These are phyloP conservation scores for Formica exsecta DNA, from an alignment of 1,140 invertebrate genomes.

Conservation along the genomic window DNA sequence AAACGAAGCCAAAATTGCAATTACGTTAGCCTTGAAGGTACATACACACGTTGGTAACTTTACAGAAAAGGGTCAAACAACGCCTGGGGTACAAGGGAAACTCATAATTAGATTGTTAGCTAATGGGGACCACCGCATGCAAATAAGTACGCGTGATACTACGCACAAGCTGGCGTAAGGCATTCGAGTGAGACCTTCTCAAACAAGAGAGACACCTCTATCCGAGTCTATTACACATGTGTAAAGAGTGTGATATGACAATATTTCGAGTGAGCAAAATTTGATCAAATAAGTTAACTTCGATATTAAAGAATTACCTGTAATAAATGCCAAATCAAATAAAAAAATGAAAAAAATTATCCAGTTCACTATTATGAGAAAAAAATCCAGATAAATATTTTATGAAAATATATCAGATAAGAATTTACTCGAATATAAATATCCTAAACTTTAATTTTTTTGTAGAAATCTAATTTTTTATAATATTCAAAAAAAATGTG, in stretches of 20 bases:
- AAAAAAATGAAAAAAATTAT: not conserved
- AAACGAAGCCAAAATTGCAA: constrained; percentile 44
- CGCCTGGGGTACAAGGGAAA: not conserved
- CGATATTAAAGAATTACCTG: not conserved
- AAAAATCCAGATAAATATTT: not conserved
- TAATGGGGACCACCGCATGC: constrained; percentile 69
- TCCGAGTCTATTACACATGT: constrained; percentile 12
- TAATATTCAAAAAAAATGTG: not conserved
- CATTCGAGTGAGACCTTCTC: constrained; percentile 5
- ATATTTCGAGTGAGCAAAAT: not conserved
- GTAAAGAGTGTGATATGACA: not conserved
- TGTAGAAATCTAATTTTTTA: not conserved
- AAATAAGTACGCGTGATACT: constrained; percentile 64
- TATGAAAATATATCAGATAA: not conserved
- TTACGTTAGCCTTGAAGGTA: constrained; percentile 11
- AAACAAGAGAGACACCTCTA: not conserved
- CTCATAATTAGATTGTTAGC: constrained; percentile 71
- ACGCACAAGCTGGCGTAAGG: constrained; percentile 42
- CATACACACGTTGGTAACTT: constrained; percentile 41
- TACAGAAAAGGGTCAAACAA: constrained; percentile 38
- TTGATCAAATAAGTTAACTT: not conserved
- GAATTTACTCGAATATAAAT: not conserved
- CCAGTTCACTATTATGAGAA: not conserved
- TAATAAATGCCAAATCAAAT: not conserved
- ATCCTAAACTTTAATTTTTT: not conserved